Conservation (phyloP, 1,140 invertebrate species). For the Drosophila orena region DNA sequence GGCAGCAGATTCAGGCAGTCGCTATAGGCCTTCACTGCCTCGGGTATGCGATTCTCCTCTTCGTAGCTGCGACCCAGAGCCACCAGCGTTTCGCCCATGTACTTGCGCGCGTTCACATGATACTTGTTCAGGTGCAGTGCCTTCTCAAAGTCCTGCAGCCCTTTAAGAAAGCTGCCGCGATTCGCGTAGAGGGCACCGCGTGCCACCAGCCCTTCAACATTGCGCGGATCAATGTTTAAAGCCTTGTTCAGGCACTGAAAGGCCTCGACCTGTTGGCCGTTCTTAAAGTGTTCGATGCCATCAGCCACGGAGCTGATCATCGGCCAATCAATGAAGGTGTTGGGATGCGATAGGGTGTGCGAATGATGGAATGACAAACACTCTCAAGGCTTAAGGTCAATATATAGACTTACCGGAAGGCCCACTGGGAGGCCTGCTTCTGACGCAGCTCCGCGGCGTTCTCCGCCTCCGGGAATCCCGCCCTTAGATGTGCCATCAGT, state of each 20-base stretch:
- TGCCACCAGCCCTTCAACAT: conserved; percentile 97
- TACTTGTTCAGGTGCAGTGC: conserved; percentile 94
- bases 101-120: conserved; percentile 97
- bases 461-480: conserved; percentile 91
- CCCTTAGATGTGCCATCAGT: conserved; percentile 90
- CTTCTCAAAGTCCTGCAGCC: conserved; percentile 97
- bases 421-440: conserved; percentile 96
- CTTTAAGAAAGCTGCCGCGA: conserved; percentile 96
- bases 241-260: conserved; percentile 98
- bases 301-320: conserved; percentile 91
- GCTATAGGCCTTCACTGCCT: conserved; percentile 93
- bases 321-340: conserved; percentile 25
- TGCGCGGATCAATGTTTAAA: conserved; percentile 94
- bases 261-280: conserved; percentile 94
- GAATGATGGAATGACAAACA: conserved; percentile 46
- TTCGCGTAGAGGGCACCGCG: conserved; percentile 97
- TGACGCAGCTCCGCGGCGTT: conserved; percentile 93
- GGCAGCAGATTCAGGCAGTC: conserved; percentile 92
- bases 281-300: conserved; percentile 97
- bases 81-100: conserved; percentile 96
- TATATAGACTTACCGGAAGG: conserved; percentile 86
- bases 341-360: conserved; percentile 15
- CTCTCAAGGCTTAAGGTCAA: neutral
- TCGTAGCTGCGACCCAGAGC: conserved; percentile 93
- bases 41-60: conserved; percentile 93